A percentile compares a stretch with the other conserved stretches of the same genome.
Conservation (phyloP, 2,888 invertebrate genomes). For the Emmelina monodactyla region DNA sequence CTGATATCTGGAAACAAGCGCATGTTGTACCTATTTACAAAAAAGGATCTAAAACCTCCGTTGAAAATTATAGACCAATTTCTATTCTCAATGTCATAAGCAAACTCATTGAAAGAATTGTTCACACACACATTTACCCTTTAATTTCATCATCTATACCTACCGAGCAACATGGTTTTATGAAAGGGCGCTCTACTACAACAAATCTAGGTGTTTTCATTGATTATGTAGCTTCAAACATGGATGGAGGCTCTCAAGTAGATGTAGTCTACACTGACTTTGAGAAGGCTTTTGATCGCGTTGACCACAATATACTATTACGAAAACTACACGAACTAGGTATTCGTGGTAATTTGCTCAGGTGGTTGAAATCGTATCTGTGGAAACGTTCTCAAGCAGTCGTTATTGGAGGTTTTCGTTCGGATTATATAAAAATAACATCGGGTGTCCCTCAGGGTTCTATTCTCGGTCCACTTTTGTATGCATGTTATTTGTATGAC, state of each 20-base stretch:
- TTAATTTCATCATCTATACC: neutral
- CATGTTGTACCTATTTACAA: conserved; percentile 8
- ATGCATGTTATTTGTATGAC: conserved; percentile 1
- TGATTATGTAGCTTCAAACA: neutral
- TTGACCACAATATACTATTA: conserved; percentile 12
- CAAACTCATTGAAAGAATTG: conserved; percentile 4
- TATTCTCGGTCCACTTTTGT: conserved; percentile 1
- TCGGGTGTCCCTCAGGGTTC: conserved; percentile 5
- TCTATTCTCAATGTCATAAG: conserved; percentile 6
- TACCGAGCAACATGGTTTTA: conserved; percentile 3
- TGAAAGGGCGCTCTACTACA: neutral
- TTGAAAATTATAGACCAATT: conserved; percentile 8
- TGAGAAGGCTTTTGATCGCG: conserved; percentile 17
- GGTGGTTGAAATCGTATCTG: conserved; percentile 13
- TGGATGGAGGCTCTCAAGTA: conserved; percentile 10
- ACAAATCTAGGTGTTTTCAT: neutral
- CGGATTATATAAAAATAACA: neutral
- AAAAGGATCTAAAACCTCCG: neutral
- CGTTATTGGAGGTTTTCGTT: neutral
- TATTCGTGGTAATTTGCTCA: conserved; percentile 10
- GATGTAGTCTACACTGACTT: conserved; percentile 19
- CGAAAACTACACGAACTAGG: conserved; percentile 9
- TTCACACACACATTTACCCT: conserved; percentile 2
- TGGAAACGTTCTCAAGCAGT: neutral
- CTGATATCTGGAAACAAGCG: conserved; percentile 5